Evolutionary conservation across 1,140 invertebrate genomes (phyloP).

Genomic region (Ptiloglossa arizonensis): DNA sequence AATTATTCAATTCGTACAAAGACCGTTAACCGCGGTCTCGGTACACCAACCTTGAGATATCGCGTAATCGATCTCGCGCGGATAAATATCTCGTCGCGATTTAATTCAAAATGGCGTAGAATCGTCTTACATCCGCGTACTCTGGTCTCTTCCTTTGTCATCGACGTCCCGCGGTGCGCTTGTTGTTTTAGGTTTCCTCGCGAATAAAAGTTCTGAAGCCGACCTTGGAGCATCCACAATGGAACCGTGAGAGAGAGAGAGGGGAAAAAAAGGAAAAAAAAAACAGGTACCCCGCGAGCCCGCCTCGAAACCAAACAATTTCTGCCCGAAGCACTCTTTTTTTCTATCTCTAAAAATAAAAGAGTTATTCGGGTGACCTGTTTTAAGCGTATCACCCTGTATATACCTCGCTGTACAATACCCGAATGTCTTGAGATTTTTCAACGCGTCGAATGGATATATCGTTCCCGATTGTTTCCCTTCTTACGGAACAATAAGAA

Average conservation of each 20-base stretch:
- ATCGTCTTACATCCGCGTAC: neutral
- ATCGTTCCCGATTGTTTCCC: neutral
- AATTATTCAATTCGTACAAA: too few species aligned
- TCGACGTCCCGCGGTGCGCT: neutral
- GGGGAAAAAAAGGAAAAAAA: too few species aligned
- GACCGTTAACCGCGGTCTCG: too few species aligned
- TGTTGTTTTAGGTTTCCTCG: conserved; percentile 1
- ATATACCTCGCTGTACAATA: too few species aligned
- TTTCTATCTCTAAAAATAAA: conserved; percentile 6
- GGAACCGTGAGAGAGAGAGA: too few species aligned
- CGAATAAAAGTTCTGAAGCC: conserved; percentile 2
- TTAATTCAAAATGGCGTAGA: neutral
- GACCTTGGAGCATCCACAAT: too few species aligned
- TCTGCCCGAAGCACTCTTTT: neutral
- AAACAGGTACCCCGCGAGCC: neutral
- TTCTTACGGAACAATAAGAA: too few species aligned
- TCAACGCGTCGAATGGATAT: neutral
- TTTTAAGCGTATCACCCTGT: conserved; percentile 1
- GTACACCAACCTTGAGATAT: too few species aligned
- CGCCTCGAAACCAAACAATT: conserved; percentile 1
- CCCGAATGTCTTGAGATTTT: neutral
- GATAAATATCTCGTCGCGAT: too few species aligned
- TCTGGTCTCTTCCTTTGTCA: neutral
- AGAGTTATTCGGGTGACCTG: neutral
- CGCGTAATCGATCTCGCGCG: too few species aligned